Evolutionary conservation across 2,113 vertebrate genomes (phyloP), one percentile per base, ranked within the genome.

Genomic region (Trochalopteron elliotii): DNA sequence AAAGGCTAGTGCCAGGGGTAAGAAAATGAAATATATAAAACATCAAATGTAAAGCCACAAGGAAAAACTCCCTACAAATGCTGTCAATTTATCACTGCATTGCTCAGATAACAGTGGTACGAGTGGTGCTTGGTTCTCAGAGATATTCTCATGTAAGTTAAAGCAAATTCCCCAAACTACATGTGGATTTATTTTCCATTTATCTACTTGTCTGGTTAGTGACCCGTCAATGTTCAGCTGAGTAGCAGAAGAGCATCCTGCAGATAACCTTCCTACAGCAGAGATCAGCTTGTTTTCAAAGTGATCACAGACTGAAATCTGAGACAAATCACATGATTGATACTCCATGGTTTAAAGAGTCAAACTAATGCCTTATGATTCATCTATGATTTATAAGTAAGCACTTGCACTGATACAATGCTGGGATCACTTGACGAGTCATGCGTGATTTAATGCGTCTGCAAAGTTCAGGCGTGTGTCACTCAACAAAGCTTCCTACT

Each of bases 311-410:
- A 25, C 69, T 85, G 84, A 71, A 91, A 90, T n/a, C 44, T 33
- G 70, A 95, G 86, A 86, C 52, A 83, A 92, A 94, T 96, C 25
- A 45, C 17, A 39, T 65, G 94, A 94, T 84, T 92, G 79, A 91
- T 84, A 64, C 9, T 52, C 71, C 50, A 22, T 15, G 10, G 57
- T 71, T 87, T 78, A 47, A 83, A 83, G 67, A 89, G 61, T 60
- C 72, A 49, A 35, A 45, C 37, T 68, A 91, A 89, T 61, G 49
- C 47, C 59, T 83, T 61, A 31, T 94, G 93, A 96, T 84, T 96
- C 89, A 95, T 64, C 74, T 25, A 15, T 71, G 79, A 81, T 91
- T 95, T 95, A 44, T 72, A 75, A 83, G 61, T 53, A 55, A 82
- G 84, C 15, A 33, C 40, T 85, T 55, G 47, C 12, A 5, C 60